phyloP scores from a whole-genome alignment of 2,113 vertebrate species.

The Meriones unguiculatus region DNA sequence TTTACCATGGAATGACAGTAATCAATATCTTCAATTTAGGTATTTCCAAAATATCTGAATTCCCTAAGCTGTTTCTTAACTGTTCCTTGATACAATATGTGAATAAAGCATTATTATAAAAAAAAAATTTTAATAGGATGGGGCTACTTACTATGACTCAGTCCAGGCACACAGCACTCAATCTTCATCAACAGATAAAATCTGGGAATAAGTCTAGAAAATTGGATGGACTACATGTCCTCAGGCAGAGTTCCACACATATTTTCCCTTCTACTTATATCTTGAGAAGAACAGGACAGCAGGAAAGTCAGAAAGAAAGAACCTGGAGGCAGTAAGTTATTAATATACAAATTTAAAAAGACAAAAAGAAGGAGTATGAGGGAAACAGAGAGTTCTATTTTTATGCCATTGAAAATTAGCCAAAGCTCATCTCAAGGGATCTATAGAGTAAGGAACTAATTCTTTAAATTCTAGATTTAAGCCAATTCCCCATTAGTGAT shows the following conservation, averaged over 20 bases:
- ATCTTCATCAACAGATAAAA: slow-evolving; percentile 30
- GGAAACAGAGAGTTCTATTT: background rate
- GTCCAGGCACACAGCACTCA: slow-evolving; percentile 17
- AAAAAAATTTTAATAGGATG: background rate
- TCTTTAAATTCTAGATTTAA: slow-evolving; percentile 28
- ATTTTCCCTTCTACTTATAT: slow-evolving; percentile 48
- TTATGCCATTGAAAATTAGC: slow-evolving; percentile 36
- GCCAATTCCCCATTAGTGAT: background rate
- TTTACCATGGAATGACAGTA: background rate
- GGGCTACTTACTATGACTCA: background rate
- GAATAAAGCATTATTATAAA: slow-evolving; percentile 52
- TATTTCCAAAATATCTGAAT: slow-evolving; percentile 48
- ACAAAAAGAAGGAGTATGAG: background rate
- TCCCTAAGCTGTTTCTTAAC: slow-evolving; percentile 37
- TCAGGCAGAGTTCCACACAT: slow-evolving; percentile 8
- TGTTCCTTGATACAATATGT: slow-evolving; percentile 25
- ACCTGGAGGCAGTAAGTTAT: slow-evolving; percentile 31
- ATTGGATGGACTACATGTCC: background rate
- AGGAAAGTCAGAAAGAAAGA: slow-evolving; percentile 37
- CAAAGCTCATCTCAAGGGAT: slow-evolving; percentile 1
- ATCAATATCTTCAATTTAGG: background rate
- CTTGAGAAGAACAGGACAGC: slow-evolving; percentile 35
- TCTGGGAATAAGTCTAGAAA: slow-evolving; percentile 40
- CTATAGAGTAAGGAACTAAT: background rate
- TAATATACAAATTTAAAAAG: slow-evolving; percentile 37